A percentile compares a stretch with the other conserved stretches of the same genome.
These are phyloP conservation scores for Ataeniobius toweri DNA, from an alignment of 2,797 vertebrate genomes.

Conservation along the genomic window DNA sequence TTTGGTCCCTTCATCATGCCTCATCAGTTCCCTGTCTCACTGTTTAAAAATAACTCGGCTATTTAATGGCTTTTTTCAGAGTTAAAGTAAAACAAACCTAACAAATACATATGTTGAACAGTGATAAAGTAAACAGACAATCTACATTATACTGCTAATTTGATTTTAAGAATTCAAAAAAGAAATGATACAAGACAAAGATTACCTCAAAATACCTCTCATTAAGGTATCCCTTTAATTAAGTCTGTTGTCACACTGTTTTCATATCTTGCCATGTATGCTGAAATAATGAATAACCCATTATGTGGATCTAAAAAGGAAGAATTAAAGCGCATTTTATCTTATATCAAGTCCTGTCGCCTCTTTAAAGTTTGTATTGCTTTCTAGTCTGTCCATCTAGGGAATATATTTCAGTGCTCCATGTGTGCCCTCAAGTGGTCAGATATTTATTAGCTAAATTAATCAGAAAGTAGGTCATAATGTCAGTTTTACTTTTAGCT, in stretches of 20 bases:
- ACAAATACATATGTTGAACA: background rate
- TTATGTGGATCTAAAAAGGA: background rate
- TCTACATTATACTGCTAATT: background rate
- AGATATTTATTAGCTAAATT: background rate
- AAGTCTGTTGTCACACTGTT: background rate
- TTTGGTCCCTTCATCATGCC: background rate
- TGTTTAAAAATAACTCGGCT: conserved; percentile 1
- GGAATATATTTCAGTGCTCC: background rate
- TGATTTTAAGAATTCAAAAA: background rate
- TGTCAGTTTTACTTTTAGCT: background rate
- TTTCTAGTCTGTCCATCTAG: background rate
- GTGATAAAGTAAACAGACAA: background rate
- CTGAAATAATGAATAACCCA: background rate
- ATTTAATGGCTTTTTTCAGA: conserved; percentile 3
- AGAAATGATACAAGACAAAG: background rate
- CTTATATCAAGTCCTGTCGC: background rate
- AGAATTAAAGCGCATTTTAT: background rate
- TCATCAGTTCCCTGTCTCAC: background rate
- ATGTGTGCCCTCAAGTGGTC: background rate
- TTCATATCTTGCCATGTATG: background rate
- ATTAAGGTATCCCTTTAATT: background rate
- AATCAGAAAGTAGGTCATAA: background rate
- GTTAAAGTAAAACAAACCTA: background rate
- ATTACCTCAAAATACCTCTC: background rate
- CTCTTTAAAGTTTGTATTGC: background rate